phyloP scores from a whole-genome alignment of 2,888 invertebrate species.

The Parochlus steinenii region DNA sequence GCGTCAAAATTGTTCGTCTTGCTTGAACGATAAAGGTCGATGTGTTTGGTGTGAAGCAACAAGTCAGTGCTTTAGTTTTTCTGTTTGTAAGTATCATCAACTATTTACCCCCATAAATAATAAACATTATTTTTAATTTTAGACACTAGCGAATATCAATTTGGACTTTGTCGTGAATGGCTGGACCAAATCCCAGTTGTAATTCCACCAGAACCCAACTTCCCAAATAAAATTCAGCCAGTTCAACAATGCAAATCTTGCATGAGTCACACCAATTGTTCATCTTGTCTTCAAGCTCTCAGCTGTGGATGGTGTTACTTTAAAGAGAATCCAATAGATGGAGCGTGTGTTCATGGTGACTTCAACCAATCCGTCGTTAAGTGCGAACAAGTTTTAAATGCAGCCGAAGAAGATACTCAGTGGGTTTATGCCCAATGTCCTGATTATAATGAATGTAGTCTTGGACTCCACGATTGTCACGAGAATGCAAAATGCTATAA shows the following conservation, averaged over 20 bases:
- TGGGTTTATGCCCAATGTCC: slow-evolving; percentile 91
- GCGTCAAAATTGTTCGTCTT: slow-evolving; percentile 60
- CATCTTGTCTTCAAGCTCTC: slow-evolving; percentile 61
- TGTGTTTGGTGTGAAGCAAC: slow-evolving; percentile 95
- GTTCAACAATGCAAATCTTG: slow-evolving; percentile 68
- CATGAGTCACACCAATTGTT: slow-evolving; percentile 54
- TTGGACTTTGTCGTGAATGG: slow-evolving; percentile 87
- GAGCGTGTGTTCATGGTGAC: slow-evolving; percentile 72
- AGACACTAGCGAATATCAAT: slow-evolving; percentile 87
- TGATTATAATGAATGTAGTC: slow-evolving; percentile 84
- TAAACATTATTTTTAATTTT: no score
- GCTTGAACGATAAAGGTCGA: slow-evolving; percentile 68
- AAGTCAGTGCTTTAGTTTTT: slow-evolving; percentile 82
- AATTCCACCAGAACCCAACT: not conserved
- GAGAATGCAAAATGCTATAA: slow-evolving; percentile 82
- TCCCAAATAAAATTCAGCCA: slow-evolving; percentile 18
- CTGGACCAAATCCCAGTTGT: slow-evolving; percentile 43
- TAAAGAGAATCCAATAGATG: slow-evolving; percentile 71
- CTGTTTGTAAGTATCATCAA: no score
- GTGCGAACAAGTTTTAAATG: slow-evolving; percentile 50
- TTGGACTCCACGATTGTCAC: slow-evolving; percentile 79
- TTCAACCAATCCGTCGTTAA: slow-evolving; percentile 61
- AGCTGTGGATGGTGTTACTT: slow-evolving; percentile 94
- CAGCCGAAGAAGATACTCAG: slow-evolving; percentile 44
- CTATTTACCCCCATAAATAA: no score